Evolutionary conservation across 2,113 vertebrate genomes (phyloP).

Genomic region (Amblyopsis rosae): DNA sequence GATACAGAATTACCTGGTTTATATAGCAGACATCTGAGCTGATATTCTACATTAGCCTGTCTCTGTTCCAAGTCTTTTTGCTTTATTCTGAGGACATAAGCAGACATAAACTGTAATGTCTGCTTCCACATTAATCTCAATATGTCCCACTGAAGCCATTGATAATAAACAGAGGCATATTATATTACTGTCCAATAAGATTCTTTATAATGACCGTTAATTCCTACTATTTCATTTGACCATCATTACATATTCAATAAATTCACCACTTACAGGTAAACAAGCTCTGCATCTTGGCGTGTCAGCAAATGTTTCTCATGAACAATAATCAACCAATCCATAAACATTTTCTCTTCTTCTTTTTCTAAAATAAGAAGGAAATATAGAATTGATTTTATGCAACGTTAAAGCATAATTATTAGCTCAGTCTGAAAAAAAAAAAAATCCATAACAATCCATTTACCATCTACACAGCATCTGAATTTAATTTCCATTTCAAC

Average conservation of each 20-base stretch:
- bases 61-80: slow-evolving; percentile 90
- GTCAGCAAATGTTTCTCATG: slow-evolving; percentile 87
- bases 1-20: slow-evolving; percentile 82
- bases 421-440: background rate
- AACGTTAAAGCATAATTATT: background rate
- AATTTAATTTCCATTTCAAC: slow-evolving; percentile 85
- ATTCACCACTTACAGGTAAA: slow-evolving; percentile 82
- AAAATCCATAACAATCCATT: background rate
- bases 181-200: background rate
- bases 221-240: no score
- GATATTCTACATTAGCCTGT: slow-evolving; percentile 89
- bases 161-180: background rate
- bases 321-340: slow-evolving; percentile 89
- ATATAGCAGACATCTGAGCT: slow-evolving; percentile 89
- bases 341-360: slow-evolving; percentile 83
- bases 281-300: slow-evolving; percentile 85
- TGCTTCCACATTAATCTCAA: background rate
- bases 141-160: no score
- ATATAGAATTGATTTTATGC: background rate
- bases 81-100: slow-evolving; percentile 78
- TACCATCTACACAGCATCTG: slow-evolving; percentile 79
- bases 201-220: no score
- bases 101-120: background rate
- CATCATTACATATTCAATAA: no score
- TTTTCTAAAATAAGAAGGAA: slow-evolving; percentile 70